These are phyloP conservation scores for Oikopleura dioica DNA, from an alignment of 23 tunicate genomes.

Conservation along the genomic window DNA sequence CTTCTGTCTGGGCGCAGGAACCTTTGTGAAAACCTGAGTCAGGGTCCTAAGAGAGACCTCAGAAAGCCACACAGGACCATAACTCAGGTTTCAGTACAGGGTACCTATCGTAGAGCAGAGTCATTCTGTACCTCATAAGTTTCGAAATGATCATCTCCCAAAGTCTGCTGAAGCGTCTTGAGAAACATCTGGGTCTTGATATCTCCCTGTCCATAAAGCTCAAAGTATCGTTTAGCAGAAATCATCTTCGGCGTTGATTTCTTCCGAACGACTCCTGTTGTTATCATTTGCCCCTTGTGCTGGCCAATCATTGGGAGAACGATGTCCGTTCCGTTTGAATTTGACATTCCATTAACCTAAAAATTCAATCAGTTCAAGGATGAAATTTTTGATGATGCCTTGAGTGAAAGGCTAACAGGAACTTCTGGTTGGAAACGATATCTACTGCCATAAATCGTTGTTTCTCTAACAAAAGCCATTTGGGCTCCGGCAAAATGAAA, in stretches of 20 bases:
- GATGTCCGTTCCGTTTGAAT: background rate
- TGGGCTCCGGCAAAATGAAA: background rate
- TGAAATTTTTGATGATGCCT: no score
- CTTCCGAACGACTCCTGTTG: background rate
- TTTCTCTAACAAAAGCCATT: background rate
- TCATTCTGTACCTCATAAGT: no score
- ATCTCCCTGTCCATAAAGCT: background rate
- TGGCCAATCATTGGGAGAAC: background rate
- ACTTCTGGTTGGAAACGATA: no score
- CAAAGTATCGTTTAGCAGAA: background rate
- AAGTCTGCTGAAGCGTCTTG: slow-evolving; percentile 2
- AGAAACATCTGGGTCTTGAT: background rate
- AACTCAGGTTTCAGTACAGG: no score
- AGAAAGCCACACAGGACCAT: no score
- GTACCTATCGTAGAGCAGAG: no score
- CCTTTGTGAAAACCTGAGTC: no score
- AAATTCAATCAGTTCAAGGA: no score
- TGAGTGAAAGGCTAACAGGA: no score
- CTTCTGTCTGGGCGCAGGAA: no score
- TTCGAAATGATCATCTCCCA: background rate
- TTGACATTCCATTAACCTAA: background rate
- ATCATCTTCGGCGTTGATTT: background rate
- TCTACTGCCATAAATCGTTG: background rate
- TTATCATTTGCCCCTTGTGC: background rate
- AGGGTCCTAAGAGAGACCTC: no score